These are phyloP conservation scores for Labeo calbasu DNA, from an alignment of 2,797 vertebrate species.

Conservation along the genomic window DNA sequence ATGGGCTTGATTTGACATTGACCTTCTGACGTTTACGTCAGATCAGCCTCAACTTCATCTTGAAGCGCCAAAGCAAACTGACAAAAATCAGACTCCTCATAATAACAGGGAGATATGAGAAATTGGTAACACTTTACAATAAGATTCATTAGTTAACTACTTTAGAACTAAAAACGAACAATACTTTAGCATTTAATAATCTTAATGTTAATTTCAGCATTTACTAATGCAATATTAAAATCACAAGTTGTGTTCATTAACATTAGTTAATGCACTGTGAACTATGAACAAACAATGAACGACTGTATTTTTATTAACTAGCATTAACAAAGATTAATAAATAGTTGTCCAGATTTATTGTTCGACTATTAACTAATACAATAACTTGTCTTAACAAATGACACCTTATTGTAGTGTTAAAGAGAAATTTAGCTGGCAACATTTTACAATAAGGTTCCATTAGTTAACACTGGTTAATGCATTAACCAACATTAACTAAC, in stretches of 20 bases:
- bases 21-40: background rate
- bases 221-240: no score
- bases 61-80: slow-evolving; percentile 13
- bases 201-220: no score
- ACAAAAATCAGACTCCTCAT: slow-evolving; percentile 52
- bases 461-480: background rate
- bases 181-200: background rate
- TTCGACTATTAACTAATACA: no score
- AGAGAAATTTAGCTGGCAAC: background rate
- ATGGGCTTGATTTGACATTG: background rate
- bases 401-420: no score
- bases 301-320: no score
- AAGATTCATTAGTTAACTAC: background rate
- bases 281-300: no score
- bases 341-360: no score
- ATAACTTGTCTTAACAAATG: no score
- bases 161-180: background rate
- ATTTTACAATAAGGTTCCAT: background rate
- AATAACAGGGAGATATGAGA: slow-evolving; percentile 68
- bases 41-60: background rate
- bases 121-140: background rate
- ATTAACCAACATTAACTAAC: background rate
- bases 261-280: no score
- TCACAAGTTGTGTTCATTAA: no score
- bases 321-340: no score